Evolutionary conservation across 1,140 invertebrate species (phyloP).

Genomic region (Aphaenogaster rudis): DNA sequence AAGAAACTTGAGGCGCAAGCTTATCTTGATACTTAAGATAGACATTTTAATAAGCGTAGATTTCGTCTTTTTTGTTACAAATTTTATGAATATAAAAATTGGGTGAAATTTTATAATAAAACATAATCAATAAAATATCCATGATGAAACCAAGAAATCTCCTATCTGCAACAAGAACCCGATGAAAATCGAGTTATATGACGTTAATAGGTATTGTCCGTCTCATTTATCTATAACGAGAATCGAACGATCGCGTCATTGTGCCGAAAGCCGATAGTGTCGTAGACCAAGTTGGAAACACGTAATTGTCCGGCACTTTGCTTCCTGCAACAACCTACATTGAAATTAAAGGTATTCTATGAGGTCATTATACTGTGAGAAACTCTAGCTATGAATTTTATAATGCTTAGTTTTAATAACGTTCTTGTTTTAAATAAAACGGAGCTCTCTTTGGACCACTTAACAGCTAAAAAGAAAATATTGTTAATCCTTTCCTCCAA

Average conservation of each 20-base stretch:
- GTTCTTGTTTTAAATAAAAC: neutral
- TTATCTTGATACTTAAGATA: neutral
- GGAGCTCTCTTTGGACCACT: neutral
- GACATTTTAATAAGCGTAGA: neutral
- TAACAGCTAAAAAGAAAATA: neutral
- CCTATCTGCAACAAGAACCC: neutral
- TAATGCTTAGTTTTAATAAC: neutral
- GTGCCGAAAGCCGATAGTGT: conserved; percentile 28
- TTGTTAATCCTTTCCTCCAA: no score
- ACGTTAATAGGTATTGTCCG: conserved; percentile 36
- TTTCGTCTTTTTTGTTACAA: neutral
- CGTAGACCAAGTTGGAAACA: conserved; percentile 15
- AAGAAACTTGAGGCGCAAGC: neutral
- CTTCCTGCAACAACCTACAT: conserved; percentile 15
- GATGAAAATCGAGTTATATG: conserved; percentile 4
- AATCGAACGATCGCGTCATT: conserved; percentile 29
- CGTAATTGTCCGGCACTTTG: conserved; percentile 25
- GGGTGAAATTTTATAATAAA: neutral
- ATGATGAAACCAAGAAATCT: neutral
- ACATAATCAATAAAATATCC: neutral
- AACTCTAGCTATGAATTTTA: neutral
- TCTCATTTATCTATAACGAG: conserved; percentile 48
- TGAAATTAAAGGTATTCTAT: conserved; percentile 7
- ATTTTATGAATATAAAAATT: neutral
- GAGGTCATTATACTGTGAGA: neutral